Percentiles rank a stretch among this genome's conserved stretches.
These are phyloP conservation scores for Apamea sordens DNA, from an alignment of 2,888 invertebrate genomes.

Conservation along the genomic window DNA sequence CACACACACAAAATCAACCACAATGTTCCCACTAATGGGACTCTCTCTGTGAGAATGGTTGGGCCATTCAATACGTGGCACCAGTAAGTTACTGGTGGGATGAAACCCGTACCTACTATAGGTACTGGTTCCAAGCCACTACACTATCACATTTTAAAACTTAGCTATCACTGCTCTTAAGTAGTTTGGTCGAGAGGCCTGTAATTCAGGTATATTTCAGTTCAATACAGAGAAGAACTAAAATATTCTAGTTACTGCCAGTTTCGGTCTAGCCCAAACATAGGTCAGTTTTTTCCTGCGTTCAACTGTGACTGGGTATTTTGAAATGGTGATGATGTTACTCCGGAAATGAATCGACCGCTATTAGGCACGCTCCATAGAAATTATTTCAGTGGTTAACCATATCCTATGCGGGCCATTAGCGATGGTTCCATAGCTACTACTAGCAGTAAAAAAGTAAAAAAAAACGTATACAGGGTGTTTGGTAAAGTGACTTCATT, in stretches of 20 bases:
- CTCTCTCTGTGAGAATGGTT: not conserved
- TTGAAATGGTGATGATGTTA: conserved; percentile 24
- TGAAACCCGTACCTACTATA: too few species aligned
- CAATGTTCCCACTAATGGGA: not conserved
- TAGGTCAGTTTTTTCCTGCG: not conserved
- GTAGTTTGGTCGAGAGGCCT: not conserved
- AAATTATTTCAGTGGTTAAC: conserved; percentile 64
- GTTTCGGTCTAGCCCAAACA: not conserved
- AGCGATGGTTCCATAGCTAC: conserved; percentile 14
- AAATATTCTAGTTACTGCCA: conserved; percentile 2
- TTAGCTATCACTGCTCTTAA: not conserved
- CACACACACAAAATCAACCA: not conserved
- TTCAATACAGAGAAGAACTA: not conserved
- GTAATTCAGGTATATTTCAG: not conserved
- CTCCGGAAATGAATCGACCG: conserved; percentile 54
- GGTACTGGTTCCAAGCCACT: not conserved
- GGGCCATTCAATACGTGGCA: not conserved
- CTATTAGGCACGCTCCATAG: conserved; percentile 53
- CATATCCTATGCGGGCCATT: conserved; percentile 60
- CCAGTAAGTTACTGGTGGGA: too few species aligned
- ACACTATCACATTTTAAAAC: not conserved
- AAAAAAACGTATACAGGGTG: not conserved
- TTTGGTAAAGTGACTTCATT: not conserved
- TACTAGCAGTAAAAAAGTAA: not conserved
- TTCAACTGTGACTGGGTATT: conserved; percentile 27